These are phyloP conservation scores for Ischnura elegans DNA, from an alignment of 2,888 invertebrate genomes.

Conservation along the genomic window DNA sequence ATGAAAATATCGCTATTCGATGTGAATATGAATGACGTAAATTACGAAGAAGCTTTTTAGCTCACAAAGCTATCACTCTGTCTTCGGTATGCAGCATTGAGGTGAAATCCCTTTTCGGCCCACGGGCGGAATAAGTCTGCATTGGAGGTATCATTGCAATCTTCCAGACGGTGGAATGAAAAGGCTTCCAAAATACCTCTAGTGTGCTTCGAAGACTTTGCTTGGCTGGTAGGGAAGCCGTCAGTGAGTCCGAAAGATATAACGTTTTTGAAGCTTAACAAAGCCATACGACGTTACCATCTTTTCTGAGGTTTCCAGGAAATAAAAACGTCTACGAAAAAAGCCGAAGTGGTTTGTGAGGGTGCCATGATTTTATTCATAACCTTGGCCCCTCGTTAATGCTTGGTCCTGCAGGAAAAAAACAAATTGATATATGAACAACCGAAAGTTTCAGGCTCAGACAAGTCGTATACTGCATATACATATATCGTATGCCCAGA, in stretches of 20 bases:
- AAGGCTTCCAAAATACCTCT: background rate
- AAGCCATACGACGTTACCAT: background rate
- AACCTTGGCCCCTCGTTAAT: too few species aligned
- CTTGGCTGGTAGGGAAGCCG: background rate
- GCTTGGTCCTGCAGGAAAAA: too few species aligned
- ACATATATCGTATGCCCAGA: too few species aligned
- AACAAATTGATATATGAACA: too few species aligned
- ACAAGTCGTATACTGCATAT: too few species aligned
- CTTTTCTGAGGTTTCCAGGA: background rate
- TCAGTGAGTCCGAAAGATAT: background rate
- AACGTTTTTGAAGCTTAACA: background rate
- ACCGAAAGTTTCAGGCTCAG: too few species aligned
- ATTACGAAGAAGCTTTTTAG: background rate
- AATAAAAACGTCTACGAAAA: background rate
- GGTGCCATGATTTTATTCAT: too few species aligned
- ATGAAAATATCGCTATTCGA: background rate
- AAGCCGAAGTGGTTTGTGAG: background rate
- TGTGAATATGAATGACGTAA: background rate
- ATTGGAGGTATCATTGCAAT: background rate
- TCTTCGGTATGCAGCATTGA: background rate
- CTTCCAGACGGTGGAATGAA: background rate
- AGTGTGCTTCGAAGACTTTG: background rate
- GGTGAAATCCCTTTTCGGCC: background rate
- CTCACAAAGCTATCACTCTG: background rate
- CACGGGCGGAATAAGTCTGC: background rate